These are phyloP conservation scores for Burhinus oedicnemus DNA, from an alignment of 2,113 vertebrate genomes.

Conservation along the genomic window DNA sequence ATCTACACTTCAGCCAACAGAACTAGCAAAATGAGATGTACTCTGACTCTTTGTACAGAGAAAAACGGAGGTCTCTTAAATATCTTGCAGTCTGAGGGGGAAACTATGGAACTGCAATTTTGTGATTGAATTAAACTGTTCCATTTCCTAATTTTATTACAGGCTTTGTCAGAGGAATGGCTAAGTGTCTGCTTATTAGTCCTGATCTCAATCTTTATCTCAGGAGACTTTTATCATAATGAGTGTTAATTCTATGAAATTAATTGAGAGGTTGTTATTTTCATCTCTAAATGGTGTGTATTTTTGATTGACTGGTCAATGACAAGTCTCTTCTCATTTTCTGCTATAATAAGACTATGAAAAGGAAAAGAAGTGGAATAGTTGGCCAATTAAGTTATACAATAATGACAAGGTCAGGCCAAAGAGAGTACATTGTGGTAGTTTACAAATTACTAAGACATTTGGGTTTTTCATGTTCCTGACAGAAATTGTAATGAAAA, in stretches of 20 bases:
- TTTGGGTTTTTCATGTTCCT: slow-evolving; percentile 32
- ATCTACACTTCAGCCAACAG: neutral
- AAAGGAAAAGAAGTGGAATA: slow-evolving; percentile 50
- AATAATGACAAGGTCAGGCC: slow-evolving; percentile 53
- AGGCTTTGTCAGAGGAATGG: slow-evolving; percentile 29
- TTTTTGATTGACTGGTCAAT: slow-evolving; percentile 60
- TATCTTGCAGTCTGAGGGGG: neutral
- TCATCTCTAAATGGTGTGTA: slow-evolving; percentile 4
- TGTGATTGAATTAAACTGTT: slow-evolving; percentile 28
- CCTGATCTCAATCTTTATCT: slow-evolving; percentile 17
- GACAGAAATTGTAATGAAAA: slow-evolving; percentile 60
- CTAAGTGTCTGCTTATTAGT: slow-evolving; percentile 39
- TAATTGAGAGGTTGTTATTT: slow-evolving; percentile 61
- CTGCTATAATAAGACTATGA: neutral
- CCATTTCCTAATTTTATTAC: slow-evolving; percentile 28
- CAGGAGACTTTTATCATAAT: slow-evolving; percentile 53
- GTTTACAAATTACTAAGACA: slow-evolving; percentile 52
- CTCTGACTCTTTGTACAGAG: neutral
- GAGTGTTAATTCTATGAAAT: slow-evolving; percentile 60
- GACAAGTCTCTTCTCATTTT: slow-evolving; percentile 30
- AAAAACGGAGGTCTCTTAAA: neutral
- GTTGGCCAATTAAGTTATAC: slow-evolving; percentile 48
- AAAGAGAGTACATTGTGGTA: slow-evolving; percentile 46
- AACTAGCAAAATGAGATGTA: neutral
- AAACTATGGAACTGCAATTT: neutral